Base-by-base conservation (phyloP, 2,113 vertebrate species). In the Melanerpes formicivorus region DNA sequence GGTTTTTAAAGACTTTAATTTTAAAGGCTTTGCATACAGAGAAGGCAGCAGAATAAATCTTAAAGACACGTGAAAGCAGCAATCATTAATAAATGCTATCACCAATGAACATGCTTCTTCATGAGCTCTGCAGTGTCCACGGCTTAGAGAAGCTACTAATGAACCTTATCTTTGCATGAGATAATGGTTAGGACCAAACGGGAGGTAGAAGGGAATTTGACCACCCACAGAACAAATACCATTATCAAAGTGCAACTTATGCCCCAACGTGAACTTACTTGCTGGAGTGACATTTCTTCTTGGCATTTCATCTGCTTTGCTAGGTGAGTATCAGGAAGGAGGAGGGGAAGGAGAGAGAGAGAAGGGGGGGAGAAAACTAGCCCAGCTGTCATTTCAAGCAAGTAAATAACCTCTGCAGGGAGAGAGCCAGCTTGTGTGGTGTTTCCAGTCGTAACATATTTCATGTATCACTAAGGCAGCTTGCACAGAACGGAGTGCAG, bases 221-320 rank as follows among this genome's bases (percentile, higher is more conserved):
- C 97, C 96, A 97, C 96, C 96, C 97, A 97, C 94, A 92, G 96
- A 77, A 91, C 90, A 96, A 96, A 96, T 87, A 95, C 54, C 82
- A 79, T 88, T 96, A 96, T 97, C 96, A 96, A 90, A 90, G 79
- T 73, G 65, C 63, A 88, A 74, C 90, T 88, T 91, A 69, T 88
- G 92, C 93, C 97, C 96, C 92, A 94, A 90, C 95, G 91, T 69
- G 21, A 92, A 89, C 82, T 91, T 69, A 14, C 69, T 80, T 64
- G 34, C 71, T 3, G 50, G 93, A 96, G 84, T 95, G 95, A 90
- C 95, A 97, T 92, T 88, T 87, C 93, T 95, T 89, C 76, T 88
- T 89, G 75, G 80, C 83, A 75, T 88, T 95, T 96, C 93, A 94
- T 92, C 95, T 95, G 92, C 89, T 91, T 90, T 80, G 74, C 75